These are phyloP conservation scores for Psammodynastes pulverulentus DNA, from an alignment of 2,113 vertebrate genomes.

Conservation along the genomic window DNA sequence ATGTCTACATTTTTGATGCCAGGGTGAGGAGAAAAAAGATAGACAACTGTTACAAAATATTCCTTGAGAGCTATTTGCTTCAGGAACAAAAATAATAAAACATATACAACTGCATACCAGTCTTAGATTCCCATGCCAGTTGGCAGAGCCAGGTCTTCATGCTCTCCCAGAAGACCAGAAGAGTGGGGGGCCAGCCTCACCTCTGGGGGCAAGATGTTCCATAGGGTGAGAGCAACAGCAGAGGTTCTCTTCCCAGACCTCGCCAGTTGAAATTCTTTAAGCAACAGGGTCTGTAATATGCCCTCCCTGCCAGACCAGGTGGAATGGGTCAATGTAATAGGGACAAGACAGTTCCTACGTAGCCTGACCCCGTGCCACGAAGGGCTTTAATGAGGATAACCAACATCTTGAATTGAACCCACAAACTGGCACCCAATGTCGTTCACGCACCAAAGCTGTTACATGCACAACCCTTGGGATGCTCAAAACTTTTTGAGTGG, in stretches of 20 bases:
- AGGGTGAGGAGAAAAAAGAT: neutral
- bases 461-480: neutral
- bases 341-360: neutral
- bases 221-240: neutral
- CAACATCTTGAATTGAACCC: neutral
- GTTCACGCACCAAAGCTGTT: neutral
- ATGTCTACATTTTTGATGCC: neutral
- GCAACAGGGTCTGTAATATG: neutral
- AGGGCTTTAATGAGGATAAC: neutral
- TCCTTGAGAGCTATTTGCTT: neutral
- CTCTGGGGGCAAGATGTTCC: neutral
- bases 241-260: neutral
- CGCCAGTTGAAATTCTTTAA: neutral
- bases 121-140: neutral
- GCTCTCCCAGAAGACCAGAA: too few relatives aligned
- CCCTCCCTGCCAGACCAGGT: neutral
- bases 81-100: neutral
- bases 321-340: neutral
- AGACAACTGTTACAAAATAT: neutral
- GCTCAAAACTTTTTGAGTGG: neutral
- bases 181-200: too few relatives aligned
- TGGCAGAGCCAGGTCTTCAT: neutral
- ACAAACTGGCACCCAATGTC: neutral
- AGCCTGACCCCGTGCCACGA: neutral
- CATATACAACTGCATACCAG: neutral